Evolutionary conservation across 2,797 vertebrate genomes (phyloP).

Genomic region (Syngnathus acus): DNA sequence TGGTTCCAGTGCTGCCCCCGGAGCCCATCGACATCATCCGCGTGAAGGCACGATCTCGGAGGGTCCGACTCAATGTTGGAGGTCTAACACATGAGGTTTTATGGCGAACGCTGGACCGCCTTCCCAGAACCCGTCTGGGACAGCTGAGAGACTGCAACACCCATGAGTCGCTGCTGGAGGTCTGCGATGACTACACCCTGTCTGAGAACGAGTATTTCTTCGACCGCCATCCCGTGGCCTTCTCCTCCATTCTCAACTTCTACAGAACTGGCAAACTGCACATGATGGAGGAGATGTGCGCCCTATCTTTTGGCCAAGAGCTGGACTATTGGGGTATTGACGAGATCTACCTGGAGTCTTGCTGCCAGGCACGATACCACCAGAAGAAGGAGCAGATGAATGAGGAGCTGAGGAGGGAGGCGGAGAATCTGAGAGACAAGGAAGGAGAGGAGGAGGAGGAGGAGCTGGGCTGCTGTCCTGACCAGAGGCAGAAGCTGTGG

Average conservation of each 20-base stretch:
- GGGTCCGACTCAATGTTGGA: conserved; percentile 91
- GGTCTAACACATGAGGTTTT: conserved; percentile 93
- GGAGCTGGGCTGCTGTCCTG: conserved; percentile 86
- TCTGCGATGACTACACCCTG: conserved; percentile 94
- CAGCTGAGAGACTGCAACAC: conserved; percentile 93
- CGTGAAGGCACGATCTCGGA: conserved; percentile 83
- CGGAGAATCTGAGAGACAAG: conserved; percentile 84
- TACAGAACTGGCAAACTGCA: conserved; percentile 97
- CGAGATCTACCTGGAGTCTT: conserved; percentile 97
- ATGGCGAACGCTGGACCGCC: conserved; percentile 92
- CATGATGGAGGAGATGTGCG: conserved; percentile 99
- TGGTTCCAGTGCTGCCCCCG: conserved; percentile 77
- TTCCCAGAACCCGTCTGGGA: conserved; percentile 89
- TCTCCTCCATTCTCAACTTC: conserved; percentile 98
- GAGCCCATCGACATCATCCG: conserved; percentile 93
- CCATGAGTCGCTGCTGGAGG: conserved; percentile 89
- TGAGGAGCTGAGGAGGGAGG: conserved; percentile 91
- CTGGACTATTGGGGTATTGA: conserved; percentile 99
- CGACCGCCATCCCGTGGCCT: conserved; percentile 92
- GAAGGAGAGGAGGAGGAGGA: conserved; percentile 79
- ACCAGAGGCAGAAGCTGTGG: conserved; percentile 95
- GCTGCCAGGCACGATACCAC: conserved; percentile 95
- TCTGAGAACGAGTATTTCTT: conserved; percentile 94
- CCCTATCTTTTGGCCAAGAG: conserved; percentile 95
- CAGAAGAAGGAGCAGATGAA: conserved; percentile 99